Evolutionary conservation across 2,888 invertebrate genomes (phyloP), one percentile per base, ranked within the genome.

Genomic region (Nasonia oneida): DNA sequence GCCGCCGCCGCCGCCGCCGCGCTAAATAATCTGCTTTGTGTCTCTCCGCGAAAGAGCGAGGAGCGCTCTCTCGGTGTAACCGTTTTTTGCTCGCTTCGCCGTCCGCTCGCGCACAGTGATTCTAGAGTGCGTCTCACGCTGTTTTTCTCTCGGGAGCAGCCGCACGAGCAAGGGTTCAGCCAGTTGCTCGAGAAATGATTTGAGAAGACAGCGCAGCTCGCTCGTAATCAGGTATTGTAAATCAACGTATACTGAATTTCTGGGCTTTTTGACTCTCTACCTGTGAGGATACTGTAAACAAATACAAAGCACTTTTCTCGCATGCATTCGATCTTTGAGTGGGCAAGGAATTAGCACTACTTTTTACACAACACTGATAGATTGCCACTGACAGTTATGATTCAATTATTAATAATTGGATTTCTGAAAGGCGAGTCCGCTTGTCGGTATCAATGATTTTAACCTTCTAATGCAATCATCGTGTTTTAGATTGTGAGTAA

Each of bases 341-440:
- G 33, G 33, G 57, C 47, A n/a, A 18, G n/a, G 3, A 53, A 15
- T 50, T 18, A 18, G 18, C 3, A 53, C 18, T 18, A 18, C 18
- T 18, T 53, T 53, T 61, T 61, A 8, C 23, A 2, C n/a, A 61
- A 61, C n/a, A n/a, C 57, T 8, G n/a, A 8, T 61, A 29, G 23
- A 29, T 37, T n/a, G 33, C n/a, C 47, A 71, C 4, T 73, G 14
- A 57, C 15, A 23, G 42, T 39, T 67, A 50, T 82, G 75, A 82
- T 82, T 76, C 75, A 67, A 82, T 82, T 82, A 67, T 67, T 67
- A 39, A 29, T 81, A 81, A 76, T 82, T 82, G 76, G 76, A 82
- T 74, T 81, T 57, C 42, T 5, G 61, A 74, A 61, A 61, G n/a
- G 47, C 39, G 29, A 67, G 47, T 67, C 18, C 37, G 29, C 67